Evolutionary conservation across 2,888 invertebrate species (phyloP).

Genomic region (Eremobia ochroleuca): DNA sequence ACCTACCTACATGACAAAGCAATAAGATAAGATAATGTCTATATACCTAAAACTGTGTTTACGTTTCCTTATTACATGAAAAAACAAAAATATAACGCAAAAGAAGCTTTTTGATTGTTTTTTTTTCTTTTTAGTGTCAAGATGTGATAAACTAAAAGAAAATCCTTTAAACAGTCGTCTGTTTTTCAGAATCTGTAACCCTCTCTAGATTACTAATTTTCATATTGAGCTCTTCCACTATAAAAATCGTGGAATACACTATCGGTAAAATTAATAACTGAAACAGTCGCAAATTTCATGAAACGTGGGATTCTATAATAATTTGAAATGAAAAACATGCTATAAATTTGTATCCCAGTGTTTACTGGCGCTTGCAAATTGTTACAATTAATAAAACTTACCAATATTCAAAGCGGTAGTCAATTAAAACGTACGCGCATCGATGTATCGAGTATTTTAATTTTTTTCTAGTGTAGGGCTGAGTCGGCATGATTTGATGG

Average conservation of each 20-base stretch:
- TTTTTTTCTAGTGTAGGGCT: slow-evolving; percentile 77
- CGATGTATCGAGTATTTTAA: slow-evolving; percentile 60
- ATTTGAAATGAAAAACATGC: slow-evolving; percentile 7
- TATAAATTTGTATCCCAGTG: slow-evolving; percentile 13
- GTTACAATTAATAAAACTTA: slow-evolving; percentile 50
- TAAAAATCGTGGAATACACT: background rate
- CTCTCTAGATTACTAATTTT: background rate
- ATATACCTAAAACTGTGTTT: too few species aligned
- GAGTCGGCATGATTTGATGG: slow-evolving; percentile 83
- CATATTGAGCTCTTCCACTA: background rate
- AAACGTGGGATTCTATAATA: background rate
- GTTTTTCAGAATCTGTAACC: background rate
- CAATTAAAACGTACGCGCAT: slow-evolving; percentile 49
- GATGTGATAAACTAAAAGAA: background rate
- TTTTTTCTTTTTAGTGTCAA: background rate
- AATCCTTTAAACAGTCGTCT: background rate
- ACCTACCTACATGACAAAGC: too few species aligned
- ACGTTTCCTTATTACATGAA: too few species aligned
- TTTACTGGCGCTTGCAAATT: slow-evolving; percentile 42
- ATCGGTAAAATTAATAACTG: background rate
- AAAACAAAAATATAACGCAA: too few species aligned
- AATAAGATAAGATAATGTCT: too few species aligned
- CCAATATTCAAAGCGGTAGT: slow-evolving; percentile 34
- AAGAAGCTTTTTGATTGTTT: too few species aligned
- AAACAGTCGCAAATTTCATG: background rate